A percentile compares a stretch with the other conserved stretches of the same genome.
Conservation (phyloP, 2,888 invertebrate genomes). For the Eupeodes latifasciatus region DNA sequence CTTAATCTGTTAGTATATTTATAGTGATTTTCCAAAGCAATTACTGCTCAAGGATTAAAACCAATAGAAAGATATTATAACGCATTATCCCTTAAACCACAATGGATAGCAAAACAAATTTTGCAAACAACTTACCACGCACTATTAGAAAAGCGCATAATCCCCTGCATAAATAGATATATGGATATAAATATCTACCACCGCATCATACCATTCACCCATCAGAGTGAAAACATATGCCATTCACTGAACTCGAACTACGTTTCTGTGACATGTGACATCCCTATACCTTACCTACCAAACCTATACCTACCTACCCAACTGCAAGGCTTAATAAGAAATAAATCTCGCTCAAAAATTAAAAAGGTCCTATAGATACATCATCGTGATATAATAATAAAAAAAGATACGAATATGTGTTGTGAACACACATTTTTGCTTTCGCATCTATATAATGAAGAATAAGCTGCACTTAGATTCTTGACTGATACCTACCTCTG, state of each 20-base stretch:
- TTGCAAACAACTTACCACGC: slow-evolving; percentile 81
- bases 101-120: slow-evolving; percentile 80
- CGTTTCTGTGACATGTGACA: slow-evolving; percentile 29
- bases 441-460: slow-evolving; percentile 41
- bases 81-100: slow-evolving; percentile 82
- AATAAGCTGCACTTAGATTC: slow-evolving; percentile 51
- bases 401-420: slow-evolving; percentile 14
- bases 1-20: slow-evolving; percentile 55
- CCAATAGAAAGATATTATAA: slow-evolving; percentile 73
- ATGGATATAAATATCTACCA: no score
- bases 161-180: slow-evolving; percentile 34
- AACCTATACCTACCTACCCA: neutral
- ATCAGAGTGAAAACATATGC: slow-evolving; percentile 59
- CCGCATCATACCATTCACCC: slow-evolving; percentile 2
- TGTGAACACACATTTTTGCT: slow-evolving; percentile 49
- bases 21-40: slow-evolving; percentile 55
- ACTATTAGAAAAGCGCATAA: slow-evolving; percentile 68
- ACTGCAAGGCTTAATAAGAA: slow-evolving; percentile 50
- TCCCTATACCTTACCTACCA: neutral
- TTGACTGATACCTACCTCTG: slow-evolving; percentile 40
- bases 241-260: slow-evolving; percentile 34
- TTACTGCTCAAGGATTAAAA: slow-evolving; percentile 71
- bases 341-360: slow-evolving; percentile 61
- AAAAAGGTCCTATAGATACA: slow-evolving; percentile 55
- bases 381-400: slow-evolving; percentile 41